phyloP scores from a whole-genome alignment of 2,888 invertebrate species.

The Drosophila recens region DNA sequence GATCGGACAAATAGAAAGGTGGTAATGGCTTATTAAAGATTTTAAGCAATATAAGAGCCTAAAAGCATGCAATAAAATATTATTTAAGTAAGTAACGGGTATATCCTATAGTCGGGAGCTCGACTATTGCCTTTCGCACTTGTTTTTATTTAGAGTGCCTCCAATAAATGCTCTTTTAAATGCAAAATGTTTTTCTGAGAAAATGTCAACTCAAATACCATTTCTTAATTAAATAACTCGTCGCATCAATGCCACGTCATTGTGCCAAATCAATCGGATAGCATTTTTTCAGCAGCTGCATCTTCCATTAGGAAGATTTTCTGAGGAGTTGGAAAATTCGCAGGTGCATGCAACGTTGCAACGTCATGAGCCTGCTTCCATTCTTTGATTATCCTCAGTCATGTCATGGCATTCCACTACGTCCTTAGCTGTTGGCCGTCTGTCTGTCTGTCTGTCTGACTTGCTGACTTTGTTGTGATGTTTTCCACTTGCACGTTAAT shows the following conservation, averaged over 20 bases:
- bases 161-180: not conserved
- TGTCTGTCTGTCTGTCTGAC: not conserved
- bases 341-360: constrained; percentile 7
- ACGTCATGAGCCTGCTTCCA: not conserved
- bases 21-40: too few relatives aligned
- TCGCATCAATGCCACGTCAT: not conserved
- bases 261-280: constrained; percentile 23
- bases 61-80: too few relatives aligned
- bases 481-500: constrained; percentile 59
- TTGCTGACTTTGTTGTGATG: constrained; percentile 18
- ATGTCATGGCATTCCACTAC: constrained; percentile 10
- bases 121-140: too few relatives aligned
- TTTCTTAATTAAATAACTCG: constrained; percentile 65
- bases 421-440: constrained; percentile 15
- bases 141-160: not conserved
- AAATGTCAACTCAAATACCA: constrained; percentile 30
- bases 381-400: constrained; percentile 22
- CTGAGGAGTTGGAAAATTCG: not conserved
- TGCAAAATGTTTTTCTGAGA: not conserved
- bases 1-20: too few relatives aligned
- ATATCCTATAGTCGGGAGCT: too few relatives aligned
- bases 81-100: too few relatives aligned
- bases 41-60: too few relatives aligned
- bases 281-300: constrained; percentile 40
- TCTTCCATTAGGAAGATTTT: constrained; percentile 39